phyloP scores from a whole-genome alignment of 2,113 vertebrate genomes.

The Chlorodrepanis virens region DNA sequence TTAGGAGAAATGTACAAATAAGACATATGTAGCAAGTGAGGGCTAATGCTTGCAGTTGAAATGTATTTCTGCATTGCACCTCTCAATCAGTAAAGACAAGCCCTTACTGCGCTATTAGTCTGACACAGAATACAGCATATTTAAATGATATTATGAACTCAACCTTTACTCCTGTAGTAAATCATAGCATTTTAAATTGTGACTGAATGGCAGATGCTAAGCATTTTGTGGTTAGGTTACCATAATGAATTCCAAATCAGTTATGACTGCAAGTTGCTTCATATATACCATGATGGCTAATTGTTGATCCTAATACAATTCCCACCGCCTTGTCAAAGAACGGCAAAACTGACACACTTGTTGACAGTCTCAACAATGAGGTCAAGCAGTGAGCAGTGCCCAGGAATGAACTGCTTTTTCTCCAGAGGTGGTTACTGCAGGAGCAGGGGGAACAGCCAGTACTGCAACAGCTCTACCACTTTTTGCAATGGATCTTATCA shows the following conservation, averaged over 20 bases:
- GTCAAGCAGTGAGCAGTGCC: not conserved
- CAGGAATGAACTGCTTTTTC: not conserved
- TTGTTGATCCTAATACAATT: not conserved
- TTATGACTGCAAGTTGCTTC: not conserved
- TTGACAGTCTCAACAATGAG: constrained; percentile 4
- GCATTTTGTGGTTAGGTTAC: not conserved
- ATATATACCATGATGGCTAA: not conserved
- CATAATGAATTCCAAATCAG: not conserved
- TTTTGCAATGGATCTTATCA: not conserved
- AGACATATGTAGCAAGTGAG: not conserved
- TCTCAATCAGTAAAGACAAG: not conserved
- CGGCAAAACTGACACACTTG: not conserved
- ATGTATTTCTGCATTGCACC: not conserved
- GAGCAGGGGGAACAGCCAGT: not conserved
- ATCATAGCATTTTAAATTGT: not conserved
- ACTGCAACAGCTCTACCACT: not conserved
- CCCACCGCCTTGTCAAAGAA: not conserved
- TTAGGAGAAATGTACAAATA: not conserved
- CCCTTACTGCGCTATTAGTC: not conserved
- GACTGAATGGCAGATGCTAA: not conserved
- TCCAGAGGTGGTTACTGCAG: not conserved
- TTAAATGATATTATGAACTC: not conserved
- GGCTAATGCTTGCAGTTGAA: not conserved
- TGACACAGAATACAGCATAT: not conserved
- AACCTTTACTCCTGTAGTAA: not conserved